A percentile compares a stretch with the other conserved stretches of the same genome.
These are phyloP conservation scores for Danionella dracula DNA, from an alignment of 2,797 vertebrate species.

Conservation along the genomic window DNA sequence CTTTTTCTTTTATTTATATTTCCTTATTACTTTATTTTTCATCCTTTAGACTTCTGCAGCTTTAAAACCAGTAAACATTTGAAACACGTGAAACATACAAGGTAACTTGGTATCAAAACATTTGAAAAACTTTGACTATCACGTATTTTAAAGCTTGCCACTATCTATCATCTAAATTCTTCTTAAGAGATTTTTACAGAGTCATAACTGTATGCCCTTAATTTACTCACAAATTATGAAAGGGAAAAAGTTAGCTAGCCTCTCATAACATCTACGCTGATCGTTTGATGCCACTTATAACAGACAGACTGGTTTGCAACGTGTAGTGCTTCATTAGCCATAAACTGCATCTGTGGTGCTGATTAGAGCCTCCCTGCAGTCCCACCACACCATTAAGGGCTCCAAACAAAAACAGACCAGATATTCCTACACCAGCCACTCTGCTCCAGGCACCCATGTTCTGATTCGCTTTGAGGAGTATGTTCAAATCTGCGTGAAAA, in stretches of 20 bases:
- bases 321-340: conserved; percentile 37
- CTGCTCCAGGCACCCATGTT: conserved; percentile 19
- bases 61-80: too few relatives aligned
- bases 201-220: neutral
- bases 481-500: conserved; percentile 31
- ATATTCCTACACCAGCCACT: conserved; percentile 18
- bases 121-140: too few relatives aligned
- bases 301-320: conserved; percentile 24
- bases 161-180: too few relatives aligned
- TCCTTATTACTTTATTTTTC: too few relatives aligned
- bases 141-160: too few relatives aligned
- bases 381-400: neutral
- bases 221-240: conserved; percentile 8
- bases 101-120: too few relatives aligned
- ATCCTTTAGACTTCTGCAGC: too few relatives aligned
- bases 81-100: too few relatives aligned
- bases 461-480: conserved; percentile 40
- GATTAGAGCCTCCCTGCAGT: conserved; percentile 24
- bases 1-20: too few relatives aligned
- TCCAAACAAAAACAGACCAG: conserved; percentile 40
- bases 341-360: conserved; percentile 30
- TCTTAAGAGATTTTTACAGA: too few relatives aligned
- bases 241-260: neutral
- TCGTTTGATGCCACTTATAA: conserved; percentile 24
- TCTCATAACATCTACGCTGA: conserved; percentile 31